These are phyloP conservation scores for Macrostomum lignano DNA, from an alignment of 1,140 invertebrate genomes.

Conservation along the genomic window DNA sequence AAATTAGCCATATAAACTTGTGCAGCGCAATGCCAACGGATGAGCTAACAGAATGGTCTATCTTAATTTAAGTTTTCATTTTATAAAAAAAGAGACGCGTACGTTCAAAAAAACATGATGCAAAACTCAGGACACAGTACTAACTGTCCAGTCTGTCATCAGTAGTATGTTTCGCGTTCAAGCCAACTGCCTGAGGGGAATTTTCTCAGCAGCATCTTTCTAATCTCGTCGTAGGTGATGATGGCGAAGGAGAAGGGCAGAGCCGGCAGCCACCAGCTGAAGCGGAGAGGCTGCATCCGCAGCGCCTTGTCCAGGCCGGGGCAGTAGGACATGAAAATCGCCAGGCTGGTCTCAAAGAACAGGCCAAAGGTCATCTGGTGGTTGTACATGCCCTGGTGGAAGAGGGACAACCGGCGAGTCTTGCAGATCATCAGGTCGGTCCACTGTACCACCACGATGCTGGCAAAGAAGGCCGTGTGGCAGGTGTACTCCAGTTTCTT, in stretches of 20 bases:
- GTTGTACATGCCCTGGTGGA: conserved; percentile 74
- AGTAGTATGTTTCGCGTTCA: conserved; percentile 94
- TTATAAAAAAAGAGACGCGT: too few relatives aligned
- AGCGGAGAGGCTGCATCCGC: conserved; percentile 37
- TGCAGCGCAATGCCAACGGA: too few relatives aligned
- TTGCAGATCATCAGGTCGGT: conserved; percentile 93
- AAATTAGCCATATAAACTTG: too few relatives aligned
- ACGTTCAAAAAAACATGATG: too few relatives aligned
- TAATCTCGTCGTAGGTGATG: conserved; percentile 80
- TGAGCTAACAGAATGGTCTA: too few relatives aligned
- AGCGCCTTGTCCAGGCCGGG: conserved; percentile 26
- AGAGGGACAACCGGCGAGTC: conserved; percentile 70
- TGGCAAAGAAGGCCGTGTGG: conserved; percentile 90
- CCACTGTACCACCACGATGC: conserved; percentile 92
- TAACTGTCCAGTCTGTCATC: too few relatives aligned
- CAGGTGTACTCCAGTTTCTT: conserved; percentile 84
- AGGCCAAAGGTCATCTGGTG: conserved; percentile 27
- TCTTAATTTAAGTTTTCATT: too few relatives aligned
- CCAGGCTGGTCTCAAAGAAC: conserved; percentile 27
- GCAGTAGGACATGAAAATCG: conserved; percentile 24
- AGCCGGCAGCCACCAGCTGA: conserved; percentile 90
- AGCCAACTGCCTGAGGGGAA: conserved; percentile 65
- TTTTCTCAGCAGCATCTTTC: conserved; percentile 73
- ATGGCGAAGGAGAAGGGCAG: conserved; percentile 84
- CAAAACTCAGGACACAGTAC: too few relatives aligned